Evolutionary conservation across 2,113 vertebrate species (phyloP).

Genomic region (Tragelaphus imberbis): DNA sequence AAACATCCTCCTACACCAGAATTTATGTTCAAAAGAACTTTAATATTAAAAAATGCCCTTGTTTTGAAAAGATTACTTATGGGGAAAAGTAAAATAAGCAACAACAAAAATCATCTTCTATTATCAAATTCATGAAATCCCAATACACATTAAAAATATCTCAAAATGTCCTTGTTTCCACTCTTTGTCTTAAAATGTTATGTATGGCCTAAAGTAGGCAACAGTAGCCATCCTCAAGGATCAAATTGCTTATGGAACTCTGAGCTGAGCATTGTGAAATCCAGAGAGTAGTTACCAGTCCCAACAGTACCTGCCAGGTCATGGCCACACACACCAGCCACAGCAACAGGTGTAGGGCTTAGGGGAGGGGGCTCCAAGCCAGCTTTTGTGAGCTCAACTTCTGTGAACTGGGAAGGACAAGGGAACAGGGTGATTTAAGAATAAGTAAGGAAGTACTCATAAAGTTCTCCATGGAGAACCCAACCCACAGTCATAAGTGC

Average conservation of each 20-base stretch:
- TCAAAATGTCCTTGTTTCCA: neutral
- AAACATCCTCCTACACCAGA: neutral
- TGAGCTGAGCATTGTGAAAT: neutral
- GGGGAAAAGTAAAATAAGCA: neutral
- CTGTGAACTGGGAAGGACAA: neutral
- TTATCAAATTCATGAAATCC: neutral
- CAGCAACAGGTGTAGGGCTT: rapidly evolving
- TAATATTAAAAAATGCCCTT: neutral
- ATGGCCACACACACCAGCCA: neutral
- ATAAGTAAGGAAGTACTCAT: neutral
- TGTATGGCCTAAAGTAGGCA: neutral
- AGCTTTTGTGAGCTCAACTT: too few relatives aligned
- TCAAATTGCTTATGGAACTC: neutral
- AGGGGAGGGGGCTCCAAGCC: rapidly evolving
- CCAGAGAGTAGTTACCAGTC: rapidly evolving
- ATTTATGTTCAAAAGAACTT: neutral
- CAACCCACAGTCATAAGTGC: too few relatives aligned
- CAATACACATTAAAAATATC: neutral
- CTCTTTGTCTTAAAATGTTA: neutral
- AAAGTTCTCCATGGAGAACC: neutral
- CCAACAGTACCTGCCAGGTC: neutral
- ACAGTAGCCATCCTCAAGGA: neutral
- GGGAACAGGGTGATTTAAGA: neutral
- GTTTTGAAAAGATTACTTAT: neutral
- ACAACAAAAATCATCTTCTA: neutral